Evolutionary conservation across 92 coral and sea anemone species (phyloP).

Genomic region (Micromussa lordhowensis): DNA sequence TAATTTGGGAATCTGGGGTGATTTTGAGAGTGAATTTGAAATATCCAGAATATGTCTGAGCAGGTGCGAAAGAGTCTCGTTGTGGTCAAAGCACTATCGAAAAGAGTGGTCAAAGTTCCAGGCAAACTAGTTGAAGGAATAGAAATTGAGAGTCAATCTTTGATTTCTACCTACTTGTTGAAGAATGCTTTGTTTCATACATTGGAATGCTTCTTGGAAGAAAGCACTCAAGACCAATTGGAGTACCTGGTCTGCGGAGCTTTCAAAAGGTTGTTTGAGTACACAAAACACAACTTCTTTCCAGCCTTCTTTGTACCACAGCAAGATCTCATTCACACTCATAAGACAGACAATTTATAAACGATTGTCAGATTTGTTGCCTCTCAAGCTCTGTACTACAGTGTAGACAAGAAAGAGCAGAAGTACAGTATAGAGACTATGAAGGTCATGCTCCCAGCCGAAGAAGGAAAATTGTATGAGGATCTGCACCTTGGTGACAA

Average conservation of each 20-base stretch:
- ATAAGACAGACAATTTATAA: slow-evolving; percentile 27
- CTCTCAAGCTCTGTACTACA: slow-evolving; percentile 38
- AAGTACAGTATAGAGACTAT: slow-evolving; percentile 30
- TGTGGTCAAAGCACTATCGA: slow-evolving; percentile 46
- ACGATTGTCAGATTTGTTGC: slow-evolving; percentile 18
- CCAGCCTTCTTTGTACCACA: slow-evolving; percentile 52
- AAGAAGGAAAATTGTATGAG: slow-evolving; percentile 9
- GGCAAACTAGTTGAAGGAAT: slow-evolving; percentile 5
- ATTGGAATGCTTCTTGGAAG: slow-evolving; percentile 35
- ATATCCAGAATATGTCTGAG: slow-evolving; percentile 35
- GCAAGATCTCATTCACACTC: slow-evolving; percentile 36
- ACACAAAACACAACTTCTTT: slow-evolving; percentile 22
- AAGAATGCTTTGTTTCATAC: slow-evolving; percentile 40
- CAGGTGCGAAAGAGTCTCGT: slow-evolving; percentile 38
- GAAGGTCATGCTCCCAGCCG: slow-evolving; percentile 37
- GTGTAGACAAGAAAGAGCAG: slow-evolving; percentile 23
- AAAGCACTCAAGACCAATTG: slow-evolving; percentile 21
- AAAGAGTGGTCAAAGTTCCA: slow-evolving; percentile 37
- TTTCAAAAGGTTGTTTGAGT: slow-evolving; percentile 36
- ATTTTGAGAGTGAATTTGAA: slow-evolving; percentile 42
- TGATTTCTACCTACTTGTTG: slow-evolving; percentile 31
- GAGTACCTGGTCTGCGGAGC: slow-evolving; percentile 38
- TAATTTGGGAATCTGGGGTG: slow-evolving; percentile 44
- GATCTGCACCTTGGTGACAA: slow-evolving; percentile 16
- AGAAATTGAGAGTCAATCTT: neutral